Percentiles rank a stretch among this genome's conserved stretches.
Evolutionary conservation across 2,113 vertebrate species (phyloP).

Genomic region (Salminus brasiliensis): DNA sequence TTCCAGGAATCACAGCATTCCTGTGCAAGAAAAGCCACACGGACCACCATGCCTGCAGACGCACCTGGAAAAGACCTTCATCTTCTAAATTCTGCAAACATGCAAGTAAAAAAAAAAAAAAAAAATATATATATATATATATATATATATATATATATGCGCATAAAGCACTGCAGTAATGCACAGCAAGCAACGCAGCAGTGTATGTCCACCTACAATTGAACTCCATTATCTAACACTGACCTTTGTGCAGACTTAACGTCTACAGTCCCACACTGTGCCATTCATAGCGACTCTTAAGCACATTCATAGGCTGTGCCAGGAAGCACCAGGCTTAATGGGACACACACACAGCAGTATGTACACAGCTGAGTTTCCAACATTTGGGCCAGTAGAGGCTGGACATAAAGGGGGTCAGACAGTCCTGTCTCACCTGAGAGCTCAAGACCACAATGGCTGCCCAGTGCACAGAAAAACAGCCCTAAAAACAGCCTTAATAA

Average conservation of each 20-base stretch:
- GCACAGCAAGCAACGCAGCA: background rate
- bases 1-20: slow-evolving; percentile 49
- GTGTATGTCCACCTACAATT: background rate
- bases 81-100: slow-evolving; percentile 14
- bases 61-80: slow-evolving; percentile 39
- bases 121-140: no score
- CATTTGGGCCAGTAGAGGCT: background rate
- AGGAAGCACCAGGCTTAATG: slow-evolving; percentile 49
- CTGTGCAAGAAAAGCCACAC: slow-evolving; percentile 7
- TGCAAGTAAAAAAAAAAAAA: background rate
- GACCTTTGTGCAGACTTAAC: slow-evolving; percentile 13
- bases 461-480: background rate
- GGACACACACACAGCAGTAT: slow-evolving; percentile 48
- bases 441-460: background rate
- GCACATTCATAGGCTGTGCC: slow-evolving; percentile 52
- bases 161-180: background rate
- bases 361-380: slow-evolving; percentile 60
- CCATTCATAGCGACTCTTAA: slow-evolving; percentile 55
- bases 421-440: slow-evolving; percentile 10
- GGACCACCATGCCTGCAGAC: slow-evolving; percentile 39
- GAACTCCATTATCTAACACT: background rate
- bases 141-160: no score
- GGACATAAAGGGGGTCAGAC: slow-evolving; percentile 45
- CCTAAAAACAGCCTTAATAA: background rate
- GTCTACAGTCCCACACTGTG: slow-evolving; percentile 18